Evolutionary conservation across 2,888 invertebrate species (phyloP), one percentile per base, ranked within the genome.

Genomic region (Ceraclea dissimilis): DNA sequence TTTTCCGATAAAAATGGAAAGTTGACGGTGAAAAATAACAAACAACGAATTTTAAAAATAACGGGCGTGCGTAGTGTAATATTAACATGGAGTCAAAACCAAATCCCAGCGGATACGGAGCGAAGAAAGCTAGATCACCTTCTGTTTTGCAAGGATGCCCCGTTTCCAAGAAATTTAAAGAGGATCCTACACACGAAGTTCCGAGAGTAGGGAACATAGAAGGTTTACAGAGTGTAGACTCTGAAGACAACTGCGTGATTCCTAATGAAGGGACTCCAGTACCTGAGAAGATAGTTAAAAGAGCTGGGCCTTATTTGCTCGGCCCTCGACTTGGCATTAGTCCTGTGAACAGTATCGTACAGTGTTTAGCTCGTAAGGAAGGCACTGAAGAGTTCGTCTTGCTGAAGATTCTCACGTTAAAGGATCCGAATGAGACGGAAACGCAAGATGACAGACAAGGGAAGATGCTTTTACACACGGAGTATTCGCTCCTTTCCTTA

Each of bases 391-490:
- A 84, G 54, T 87, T 82, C 68, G 86, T 81, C 67, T 82, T 85
- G 61, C 73, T 88, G 8, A 88, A 89, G 73, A 84, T 85, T 66
- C 67, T 79, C 59, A 78, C 78, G 2, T 64, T 80, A 49, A 74
- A 71, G 63, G 76, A 73, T 67, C 76, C 79, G 13, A 74, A 74
- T 0, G 76, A 80, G 62, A 69, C 78, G 16, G 86, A 87, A 68
- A 83, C 82, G 0, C 85, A 86, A 64, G 88, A 88, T 70, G 87
- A 88, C 64, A 75, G 79, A 43, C 88, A 88, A 69, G 89, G 88
- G 2, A 88, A 88, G 71, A 86, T 88, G 84, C 68, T 89, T 20
- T 68, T 89, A 16, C 86, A 88, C 65, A 88, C 87, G 0, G 90
- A 90, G 67, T 86, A 85, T 69, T 85, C 86, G 5, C 69, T 90